Base-by-base conservation (phyloP, 2,797 vertebrate genomes). In the Falco peregrinus region DNA sequence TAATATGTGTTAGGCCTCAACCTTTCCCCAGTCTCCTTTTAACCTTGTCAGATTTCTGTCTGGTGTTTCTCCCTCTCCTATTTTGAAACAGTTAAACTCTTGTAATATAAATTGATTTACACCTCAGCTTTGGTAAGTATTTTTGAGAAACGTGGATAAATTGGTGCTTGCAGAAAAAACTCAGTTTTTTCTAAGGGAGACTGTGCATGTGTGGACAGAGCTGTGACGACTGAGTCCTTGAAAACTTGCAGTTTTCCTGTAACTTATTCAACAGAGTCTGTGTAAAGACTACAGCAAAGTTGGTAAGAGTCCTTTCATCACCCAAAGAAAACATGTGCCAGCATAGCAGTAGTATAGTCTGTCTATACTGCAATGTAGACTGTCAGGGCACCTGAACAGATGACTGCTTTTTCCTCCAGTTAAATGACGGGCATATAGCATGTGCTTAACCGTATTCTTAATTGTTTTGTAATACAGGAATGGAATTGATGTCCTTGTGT, bases 11-110 rank as follows among this genome's bases (percentile, higher is more conserved):
- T 91, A 75, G 87, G 18, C 54, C 57, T 78, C 76, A 85, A 50
- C 57, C 48, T 89, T 95, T 94, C 53, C 56, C 48, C 11, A 60
- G 61, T 88, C 84, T 93, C 50, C 50, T 94, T 95, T 95, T 93
- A 95, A 94, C 83, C 79, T 88, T 88, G 83, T 91, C 79, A 78
- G 64, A 69, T 86, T 93, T 93, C 57, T 93, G 25, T 65, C 41
- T 78, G 31, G 33, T 91, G 11, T 81, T 87, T 21, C 29, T 93
- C 7, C 70, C 69, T 9, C 35, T 91, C 16, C 57, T 93, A 5
- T 88, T 97, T 91, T 91, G 76, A 88, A 90, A 57, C 37, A 75
- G 37, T 75, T 90, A 64, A 90, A 88, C 47, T 84, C 48, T 43
- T 75, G n/a, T 59, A 80, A 68, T 85, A 43, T 77, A 56, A 90